Evolutionary conservation across 2,888 invertebrate genomes (phyloP).

Genomic region (Terebella lapidaria): DNA sequence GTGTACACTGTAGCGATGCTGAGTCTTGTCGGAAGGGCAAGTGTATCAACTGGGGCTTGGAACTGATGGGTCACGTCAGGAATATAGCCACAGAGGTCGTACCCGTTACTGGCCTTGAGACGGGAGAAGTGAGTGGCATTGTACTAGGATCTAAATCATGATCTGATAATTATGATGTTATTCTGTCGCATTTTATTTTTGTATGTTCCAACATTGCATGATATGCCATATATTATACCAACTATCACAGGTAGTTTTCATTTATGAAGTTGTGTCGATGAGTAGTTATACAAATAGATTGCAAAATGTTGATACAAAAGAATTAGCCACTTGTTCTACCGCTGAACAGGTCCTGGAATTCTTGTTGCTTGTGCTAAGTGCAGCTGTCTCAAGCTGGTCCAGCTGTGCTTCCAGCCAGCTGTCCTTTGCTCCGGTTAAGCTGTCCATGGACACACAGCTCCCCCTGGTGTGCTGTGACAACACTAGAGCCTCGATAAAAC

Average conservation of each 20-base stretch:
- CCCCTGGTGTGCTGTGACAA: too few species aligned
- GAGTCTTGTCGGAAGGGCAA: constrained; percentile 24
- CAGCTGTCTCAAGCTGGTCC: not conserved
- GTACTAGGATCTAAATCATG: not conserved
- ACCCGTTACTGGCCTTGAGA: not conserved
- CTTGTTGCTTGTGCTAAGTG: not conserved
- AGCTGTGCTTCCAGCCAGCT: not conserved
- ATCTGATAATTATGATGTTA: not conserved
- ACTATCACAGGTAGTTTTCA: too few species aligned
- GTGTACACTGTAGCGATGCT: constrained; percentile 15
- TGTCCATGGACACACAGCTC: too few species aligned
- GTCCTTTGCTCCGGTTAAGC: not conserved
- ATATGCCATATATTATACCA: too few species aligned
- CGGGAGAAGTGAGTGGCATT: not conserved
- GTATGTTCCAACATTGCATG: not conserved
- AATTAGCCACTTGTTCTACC: not conserved
- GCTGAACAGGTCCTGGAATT: not conserved
- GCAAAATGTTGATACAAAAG: not conserved
- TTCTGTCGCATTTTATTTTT: not conserved
- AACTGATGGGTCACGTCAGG: constrained; percentile 41
- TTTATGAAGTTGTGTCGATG: not conserved
- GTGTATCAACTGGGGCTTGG: constrained; percentile 40
- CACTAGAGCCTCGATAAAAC: too few species aligned
- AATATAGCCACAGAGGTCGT: constrained; percentile 26
- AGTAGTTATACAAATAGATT: not conserved